Base-by-base conservation (phyloP, 2,113 vertebrate genomes). In the Brevimyrus niger region DNA sequence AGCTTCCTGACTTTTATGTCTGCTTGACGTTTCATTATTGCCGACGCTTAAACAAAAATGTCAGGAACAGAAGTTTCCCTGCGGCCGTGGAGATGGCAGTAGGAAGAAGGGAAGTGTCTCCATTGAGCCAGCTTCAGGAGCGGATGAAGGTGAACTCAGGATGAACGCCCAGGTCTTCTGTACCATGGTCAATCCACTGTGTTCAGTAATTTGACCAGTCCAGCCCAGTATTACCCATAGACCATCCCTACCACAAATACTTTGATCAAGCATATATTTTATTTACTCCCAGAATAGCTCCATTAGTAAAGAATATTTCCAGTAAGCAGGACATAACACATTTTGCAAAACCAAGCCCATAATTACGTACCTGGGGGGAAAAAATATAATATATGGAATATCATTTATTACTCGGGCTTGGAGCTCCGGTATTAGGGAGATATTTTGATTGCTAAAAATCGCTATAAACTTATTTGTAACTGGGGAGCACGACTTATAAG, bases 11-110 rank as follows among this genome's bases (percentile, higher is more conserved):
- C 44, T 73, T 88, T 48, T 69, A 47, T 23, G 61, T 46, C 61
- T 35, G 87, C 23, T 47, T 88, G 87, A 88, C 44, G 87, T 47
- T 47, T 88, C 58, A 73, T 73, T 73, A 88, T 69, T 27, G 55
- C 55, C 27, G 48, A 48, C 8, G 21, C 69, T 80, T 82, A 42
- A 76, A 73, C 55, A 27, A n/a, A 88, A 88, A 73, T 88, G 87
- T 65, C 58, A 73, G 4, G 58, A 73, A 88, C 87, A 27, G 87
- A 23, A 61, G 31, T 55, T 87, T 55, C 9, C 8, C 42, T 13
- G 87, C 55, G 19, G 55, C 23, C 19, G 21, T 31, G 23, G 10
- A n/a, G 44, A 65, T 48, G 42, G 15, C 3, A 17, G 21, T 13
- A 47, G 19, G n/a, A 42, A 19, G 11, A 3, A 73, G 42, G 13